Conservation (phyloP, 2,113 vertebrate genomes). For the Callospermophilus lateralis region DNA sequence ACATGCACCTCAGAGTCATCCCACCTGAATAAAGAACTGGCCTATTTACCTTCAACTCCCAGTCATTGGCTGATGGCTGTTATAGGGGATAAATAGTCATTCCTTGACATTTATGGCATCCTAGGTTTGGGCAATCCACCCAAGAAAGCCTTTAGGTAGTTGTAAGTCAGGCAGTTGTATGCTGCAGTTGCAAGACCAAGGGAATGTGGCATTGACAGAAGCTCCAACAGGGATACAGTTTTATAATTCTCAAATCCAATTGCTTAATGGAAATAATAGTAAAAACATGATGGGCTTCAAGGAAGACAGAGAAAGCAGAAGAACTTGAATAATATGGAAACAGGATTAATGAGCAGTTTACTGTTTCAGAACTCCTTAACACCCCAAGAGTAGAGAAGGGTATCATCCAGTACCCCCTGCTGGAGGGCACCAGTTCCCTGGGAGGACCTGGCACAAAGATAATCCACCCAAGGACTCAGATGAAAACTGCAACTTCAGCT, state of each 20-base stretch:
- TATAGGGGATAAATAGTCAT: background rate
- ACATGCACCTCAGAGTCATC: background rate
- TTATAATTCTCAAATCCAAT: background rate
- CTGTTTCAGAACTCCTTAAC: background rate
- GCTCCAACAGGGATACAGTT: background rate
- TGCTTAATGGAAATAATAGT: background rate
- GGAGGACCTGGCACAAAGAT: background rate
- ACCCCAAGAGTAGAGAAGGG: background rate
- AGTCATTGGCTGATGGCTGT: background rate
- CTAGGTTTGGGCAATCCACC: background rate
- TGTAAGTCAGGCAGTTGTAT: background rate
- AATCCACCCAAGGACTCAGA: background rate
- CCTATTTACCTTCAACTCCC: background rate
- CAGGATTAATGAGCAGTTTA: background rate
- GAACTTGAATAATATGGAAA: background rate
- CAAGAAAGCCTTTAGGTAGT: background rate
- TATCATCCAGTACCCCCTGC: background rate
- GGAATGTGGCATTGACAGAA: background rate
- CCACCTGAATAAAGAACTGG: background rate
- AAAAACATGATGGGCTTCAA: background rate
- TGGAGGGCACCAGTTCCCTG: background rate
- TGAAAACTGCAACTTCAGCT: background rate
- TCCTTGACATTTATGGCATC: background rate
- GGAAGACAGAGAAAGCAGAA: background rate
- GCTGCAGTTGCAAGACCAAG: background rate